Percentiles rank a stretch among this genome's conserved stretches.
phyloP scores from a whole-genome alignment of 1,140 invertebrate species.

The Pantala flavescens region DNA sequence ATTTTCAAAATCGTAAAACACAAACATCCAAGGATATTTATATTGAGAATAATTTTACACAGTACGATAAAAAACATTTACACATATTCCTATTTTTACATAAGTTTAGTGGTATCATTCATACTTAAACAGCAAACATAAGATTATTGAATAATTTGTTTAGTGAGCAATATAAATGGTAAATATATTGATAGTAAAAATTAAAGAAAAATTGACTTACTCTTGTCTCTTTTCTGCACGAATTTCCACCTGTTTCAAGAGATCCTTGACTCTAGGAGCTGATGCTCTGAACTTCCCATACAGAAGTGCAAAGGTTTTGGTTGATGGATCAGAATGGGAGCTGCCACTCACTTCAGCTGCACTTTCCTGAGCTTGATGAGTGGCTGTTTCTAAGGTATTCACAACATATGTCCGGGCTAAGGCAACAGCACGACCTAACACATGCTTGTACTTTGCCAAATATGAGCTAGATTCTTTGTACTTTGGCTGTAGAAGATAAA shows the following conservation, averaged over 20 bases:
- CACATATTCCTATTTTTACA: too few species aligned
- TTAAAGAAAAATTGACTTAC: slow-evolving; percentile 37
- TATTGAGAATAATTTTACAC: too few species aligned
- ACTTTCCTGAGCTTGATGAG: slow-evolving; percentile 51
- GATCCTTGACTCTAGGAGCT: slow-evolving; percentile 65
- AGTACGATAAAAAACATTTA: too few species aligned
- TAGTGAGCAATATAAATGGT: too few species aligned
- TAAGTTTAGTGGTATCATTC: too few species aligned
- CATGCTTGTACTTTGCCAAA: slow-evolving; percentile 64
- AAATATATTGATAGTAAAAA: too few species aligned
- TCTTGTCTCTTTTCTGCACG: slow-evolving; percentile 55
- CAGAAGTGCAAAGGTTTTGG: slow-evolving; percentile 78
- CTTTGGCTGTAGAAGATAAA: slow-evolving; percentile 38
- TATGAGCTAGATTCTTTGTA: slow-evolving; percentile 65
- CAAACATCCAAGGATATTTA: too few species aligned
- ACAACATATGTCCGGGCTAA: slow-evolving; percentile 66
- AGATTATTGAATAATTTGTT: too few species aligned
- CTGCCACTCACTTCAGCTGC: slow-evolving; percentile 38
- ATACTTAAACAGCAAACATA: too few species aligned
- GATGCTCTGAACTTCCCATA: slow-evolving; percentile 90
- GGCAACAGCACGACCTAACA: slow-evolving; percentile 64
- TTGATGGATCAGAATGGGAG: slow-evolving; percentile 34
- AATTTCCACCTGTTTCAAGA: slow-evolving; percentile 72
- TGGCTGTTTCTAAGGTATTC: slow-evolving; percentile 61
- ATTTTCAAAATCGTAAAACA: too few species aligned